Base-by-base conservation (phyloP, 2,888 invertebrate species). In the Eupithecia exiguata region DNA sequence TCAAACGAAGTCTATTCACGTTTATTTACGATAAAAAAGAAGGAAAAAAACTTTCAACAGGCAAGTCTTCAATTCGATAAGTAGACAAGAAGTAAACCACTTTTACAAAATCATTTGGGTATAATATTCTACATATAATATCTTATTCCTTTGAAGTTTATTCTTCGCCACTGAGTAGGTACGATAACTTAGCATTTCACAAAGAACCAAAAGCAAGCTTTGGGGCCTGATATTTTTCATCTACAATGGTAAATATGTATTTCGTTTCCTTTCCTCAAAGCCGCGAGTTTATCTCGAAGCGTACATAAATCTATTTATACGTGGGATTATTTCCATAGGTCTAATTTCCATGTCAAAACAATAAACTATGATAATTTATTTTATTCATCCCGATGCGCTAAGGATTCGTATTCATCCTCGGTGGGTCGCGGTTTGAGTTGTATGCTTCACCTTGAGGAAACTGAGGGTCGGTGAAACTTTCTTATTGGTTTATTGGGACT, bases 401-500 rank as follows among this genome's bases (percentile, higher is more conserved):
- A 69, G 70, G 72, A 78, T 78, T 69, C 74, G 79, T 84, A 75
- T 77, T 82, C 78, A 82, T 82, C 82, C 79, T 74, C 70, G 79
- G 65, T 74, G 77, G 76, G 70, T 73, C 65, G 77, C 72, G 81
- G 72, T 75, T 75, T 43, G 70, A 70, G 68, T 67, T 74, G 69
- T 68, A 63, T 16, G 16, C 25, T 43, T 53, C 18, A 70, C 10
- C 18, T 53, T 18, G 35, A 70, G 21, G 65, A 49, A 65, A 49
- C 49, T 35, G 18, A 70, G 18, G 63, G 72, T 53, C 77, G 80
- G 80, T 69, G 72, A 78, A 78, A 40, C 36, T 65, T 65, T 35
- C 21, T 58, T 53, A 53, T 38, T 25, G 14, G 65, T 40, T 65
- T 65, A 65, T n/a, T 38, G 18, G 40, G 38, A 65, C 40, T 65